Base-by-base conservation (phyloP, 2,888 invertebrate genomes). In the Parnassius mnemosyne region DNA sequence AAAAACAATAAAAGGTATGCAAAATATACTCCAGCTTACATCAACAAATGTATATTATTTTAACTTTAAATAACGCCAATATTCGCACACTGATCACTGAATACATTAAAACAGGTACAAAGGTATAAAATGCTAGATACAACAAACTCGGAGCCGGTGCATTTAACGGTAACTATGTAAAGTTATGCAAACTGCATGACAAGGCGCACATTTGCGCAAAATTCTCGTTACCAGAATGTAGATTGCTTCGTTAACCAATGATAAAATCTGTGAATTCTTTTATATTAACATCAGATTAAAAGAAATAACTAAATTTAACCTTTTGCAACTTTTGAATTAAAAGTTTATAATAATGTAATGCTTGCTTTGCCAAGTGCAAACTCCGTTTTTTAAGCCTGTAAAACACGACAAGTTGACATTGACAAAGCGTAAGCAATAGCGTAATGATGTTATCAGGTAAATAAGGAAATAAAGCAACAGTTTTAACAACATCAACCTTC, bases 141-240 rank as follows among this genome's bases (percentile, higher is more conserved):
- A 66, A 63, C 70, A 44, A 43, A 42, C 43, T 34, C 34, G 3
- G 66, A 61, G 72, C 69, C 68, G 72, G 66, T 76, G 80, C 78
- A 78, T 81, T 80, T 79, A 78, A 76, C 77, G 75, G 76, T 74
- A 76, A 82, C 82, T 82, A 85, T 84, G 86, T 78, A 84, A 87
- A 89, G 78, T 85, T 87, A 88, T 88, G 87, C 86, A 83, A 87
- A 88, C 79, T 76, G 79, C 76, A 72, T 71, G 72, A 76, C 74
- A 73, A 72, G 69, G 71, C 69, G 69, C 70, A 73, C 73, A 71
- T 74, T 76, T 76, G 83, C 81, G 79, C 77, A 79, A 80, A 84
- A 83, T 83, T 83, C 68, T 67, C 69, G 68, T 69, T 65, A 70
- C 64, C 70, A 69, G 81, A 80, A 84, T 83, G 79, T 72, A 81